phyloP scores from a whole-genome alignment of 2,113 vertebrate genomes.

The Microcebus jonahi region DNA sequence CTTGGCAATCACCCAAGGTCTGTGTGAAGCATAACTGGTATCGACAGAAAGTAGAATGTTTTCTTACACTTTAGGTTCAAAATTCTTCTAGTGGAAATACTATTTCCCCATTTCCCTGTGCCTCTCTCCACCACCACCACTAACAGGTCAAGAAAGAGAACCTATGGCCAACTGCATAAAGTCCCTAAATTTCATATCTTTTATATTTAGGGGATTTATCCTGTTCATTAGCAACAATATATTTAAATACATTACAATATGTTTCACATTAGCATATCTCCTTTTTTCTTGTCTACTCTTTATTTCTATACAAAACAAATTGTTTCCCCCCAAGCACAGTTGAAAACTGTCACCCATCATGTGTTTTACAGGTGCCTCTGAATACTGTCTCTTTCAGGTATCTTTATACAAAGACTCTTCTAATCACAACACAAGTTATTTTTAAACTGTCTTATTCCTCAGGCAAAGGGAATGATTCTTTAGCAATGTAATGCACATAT shows the following conservation, averaged over 20 bases:
- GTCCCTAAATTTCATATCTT: not conserved
- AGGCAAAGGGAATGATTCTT: constrained; percentile 56
- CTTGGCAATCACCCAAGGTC: not conserved
- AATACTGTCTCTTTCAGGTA: not conserved
- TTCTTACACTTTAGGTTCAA: not conserved
- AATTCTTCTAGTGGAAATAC: constrained; percentile 13
- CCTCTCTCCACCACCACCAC: not conserved
- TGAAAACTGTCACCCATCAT: not conserved
- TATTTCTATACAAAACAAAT: constrained; percentile 47
- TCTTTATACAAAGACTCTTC: constrained; percentile 35
- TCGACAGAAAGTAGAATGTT: not conserved
- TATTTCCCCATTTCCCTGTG: not conserved
- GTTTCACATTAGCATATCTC: not conserved
- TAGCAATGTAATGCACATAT: not conserved
- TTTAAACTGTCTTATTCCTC: constrained; percentile 63
- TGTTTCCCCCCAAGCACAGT: not conserved
- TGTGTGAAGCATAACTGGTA: not conserved
- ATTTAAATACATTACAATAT: constrained; percentile 34
- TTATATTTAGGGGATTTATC: not conserved
- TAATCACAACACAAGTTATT: constrained; percentile 61
- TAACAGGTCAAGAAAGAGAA: not conserved
- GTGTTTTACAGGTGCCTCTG: not conserved
- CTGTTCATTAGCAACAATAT: not conserved
- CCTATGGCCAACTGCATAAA: not conserved
- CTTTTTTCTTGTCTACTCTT: not conserved